Base-by-base conservation (phyloP, 2,888 invertebrate genomes). In the Opisthograptis luteolata region DNA sequence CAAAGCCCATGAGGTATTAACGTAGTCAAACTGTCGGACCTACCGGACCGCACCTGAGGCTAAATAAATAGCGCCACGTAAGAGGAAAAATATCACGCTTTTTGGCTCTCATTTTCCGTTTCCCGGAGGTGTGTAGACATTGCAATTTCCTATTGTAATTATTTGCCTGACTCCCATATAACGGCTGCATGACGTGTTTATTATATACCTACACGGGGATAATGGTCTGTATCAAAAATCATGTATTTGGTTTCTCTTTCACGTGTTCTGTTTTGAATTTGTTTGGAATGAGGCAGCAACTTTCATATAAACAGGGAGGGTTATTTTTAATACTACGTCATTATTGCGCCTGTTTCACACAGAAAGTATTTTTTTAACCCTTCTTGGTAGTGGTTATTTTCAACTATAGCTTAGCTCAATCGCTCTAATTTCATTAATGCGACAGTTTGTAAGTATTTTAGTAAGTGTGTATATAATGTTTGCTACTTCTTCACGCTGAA, bases 101-200 rank as follows among this genome's bases (percentile, higher is more conserved):
- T 57, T 53, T 49, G 46, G 48, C 47, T 42, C 39, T 24, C 34
- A 28, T 42, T 40, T 19, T 31, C 34, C 44, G 43, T 48, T 54
- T 44, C 53, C 55, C 56, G 12, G 31, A 47, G 56, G 58, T 46
- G 34, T 35, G 47, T 43, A 56, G 39, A 43, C 47, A 45, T 46
- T 39, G 55, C 59, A 59, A 57, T 62, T 62, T 55, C 52, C 54
- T 24, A 27, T 42, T 36, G 59, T 59, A 57, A 59, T 61, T 61
- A 59, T 59, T 61, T 61, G 61, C 47, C 48, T 50, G 50, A 46
- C 43, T 32, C 41, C 32, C 41, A 42, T 34, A 24, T 56, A 57
- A 46, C 35, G 36, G 28, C 24, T 45, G 47, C 45, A 40, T 50
- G 40, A 42, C 42, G 20, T 35, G 30, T 32, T 31, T 46, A 35